phyloP scores from a whole-genome alignment of 2,113 vertebrate genomes.

The Phyllopteryx taeniolatus region DNA sequence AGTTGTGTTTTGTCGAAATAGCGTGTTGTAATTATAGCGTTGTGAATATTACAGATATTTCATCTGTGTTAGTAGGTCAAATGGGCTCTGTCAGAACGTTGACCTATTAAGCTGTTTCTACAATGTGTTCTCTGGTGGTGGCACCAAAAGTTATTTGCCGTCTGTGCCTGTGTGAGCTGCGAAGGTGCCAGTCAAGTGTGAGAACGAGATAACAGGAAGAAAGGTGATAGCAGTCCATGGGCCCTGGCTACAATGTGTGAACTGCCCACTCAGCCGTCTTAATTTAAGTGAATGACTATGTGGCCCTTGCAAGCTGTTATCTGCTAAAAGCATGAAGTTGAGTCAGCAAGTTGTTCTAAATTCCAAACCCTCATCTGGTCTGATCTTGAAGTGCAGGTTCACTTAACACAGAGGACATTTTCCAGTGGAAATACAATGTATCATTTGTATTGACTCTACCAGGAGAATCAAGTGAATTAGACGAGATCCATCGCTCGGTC shows the following conservation, averaged over 20 bases:
- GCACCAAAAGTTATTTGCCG: slow-evolving; percentile 42
- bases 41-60: slow-evolving; percentile 8
- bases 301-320: slow-evolving; percentile 5
- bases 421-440: not conserved
- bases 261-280: slow-evolving; percentile 33
- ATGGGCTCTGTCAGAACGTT: slow-evolving; percentile 3
- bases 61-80: slow-evolving; percentile 23
- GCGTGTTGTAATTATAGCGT: not conserved
- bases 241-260: slow-evolving; percentile 40
- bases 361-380: not conserved
- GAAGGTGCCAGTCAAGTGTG: slow-evolving; percentile 44
- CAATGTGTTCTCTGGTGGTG: slow-evolving; percentile 31
- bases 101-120: slow-evolving; percentile 26
- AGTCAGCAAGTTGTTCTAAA: not conserved
- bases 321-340: not conserved
- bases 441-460: slow-evolving; percentile 7
- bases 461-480: slow-evolving; percentile 94
- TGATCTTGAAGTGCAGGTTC: not conserved
- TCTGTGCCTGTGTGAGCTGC: slow-evolving; percentile 32
- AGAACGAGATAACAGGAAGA: slow-evolving; percentile 48
- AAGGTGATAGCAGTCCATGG: slow-evolving; percentile 36
- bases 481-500: slow-evolving; percentile 76
- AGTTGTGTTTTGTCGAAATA: not conserved
- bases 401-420: not conserved
- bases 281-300: slow-evolving; percentile 8